These are phyloP conservation scores for Calliphora vomitoria DNA, from an alignment of 2,888 invertebrate species.

Conservation along the genomic window DNA sequence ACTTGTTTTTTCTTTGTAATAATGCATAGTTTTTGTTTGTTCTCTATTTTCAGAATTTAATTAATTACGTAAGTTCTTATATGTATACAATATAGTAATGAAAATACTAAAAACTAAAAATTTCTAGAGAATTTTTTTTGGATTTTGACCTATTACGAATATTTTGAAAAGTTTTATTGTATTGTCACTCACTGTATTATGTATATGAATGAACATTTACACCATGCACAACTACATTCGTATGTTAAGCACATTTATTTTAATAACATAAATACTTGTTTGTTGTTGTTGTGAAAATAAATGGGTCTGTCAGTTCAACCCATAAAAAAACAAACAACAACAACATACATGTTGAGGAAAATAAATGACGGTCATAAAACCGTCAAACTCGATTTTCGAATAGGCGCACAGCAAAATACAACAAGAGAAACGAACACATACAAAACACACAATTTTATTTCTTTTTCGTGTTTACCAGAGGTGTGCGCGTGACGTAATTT, in stretches of 20 bases:
- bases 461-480: conserved; percentile 4
- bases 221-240: neutral
- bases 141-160: too few species aligned
- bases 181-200: too few species aligned
- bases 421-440: conserved; percentile 26
- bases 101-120: too few species aligned
- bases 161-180: too few species aligned
- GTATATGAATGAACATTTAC: neutral
- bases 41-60: too few species aligned
- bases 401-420: conserved; percentile 80
- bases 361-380: conserved; percentile 83
- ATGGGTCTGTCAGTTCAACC: conserved; percentile 30
- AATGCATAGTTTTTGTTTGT: too few species aligned
- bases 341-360: conserved; percentile 60
- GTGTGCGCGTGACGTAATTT: too few species aligned
- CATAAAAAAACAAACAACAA: conserved; percentile 18
- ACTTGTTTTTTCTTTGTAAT: too few species aligned
- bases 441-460: conserved; percentile 21
- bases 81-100: too few species aligned
- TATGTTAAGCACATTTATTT: conserved; percentile 13
- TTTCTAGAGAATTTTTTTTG: too few species aligned
- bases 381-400: conserved; percentile 83
- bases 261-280: conserved; percentile 12
- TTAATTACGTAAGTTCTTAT: too few species aligned
- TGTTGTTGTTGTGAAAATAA: conserved; percentile 16